Percentiles rank a stretch among this genome's conserved stretches.
Conservation (phyloP, 2,113 vertebrate species). For the Rhadina sibilatrix region DNA sequence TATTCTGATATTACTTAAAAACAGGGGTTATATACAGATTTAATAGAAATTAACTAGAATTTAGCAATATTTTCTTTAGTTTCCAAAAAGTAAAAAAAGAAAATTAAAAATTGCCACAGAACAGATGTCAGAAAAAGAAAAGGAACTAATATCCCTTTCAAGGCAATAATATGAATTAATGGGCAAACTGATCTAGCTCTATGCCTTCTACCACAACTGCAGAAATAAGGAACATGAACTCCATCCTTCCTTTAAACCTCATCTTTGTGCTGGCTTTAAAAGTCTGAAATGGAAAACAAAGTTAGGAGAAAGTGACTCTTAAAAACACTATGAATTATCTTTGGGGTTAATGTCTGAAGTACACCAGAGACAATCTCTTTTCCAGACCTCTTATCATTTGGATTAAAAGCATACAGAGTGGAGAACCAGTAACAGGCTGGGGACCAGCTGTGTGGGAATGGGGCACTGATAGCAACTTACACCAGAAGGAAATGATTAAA, state of each 20-base stretch:
- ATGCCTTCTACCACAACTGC: background rate
- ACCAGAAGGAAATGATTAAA: constrained; percentile 54
- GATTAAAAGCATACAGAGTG: background rate
- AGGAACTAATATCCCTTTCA: background rate
- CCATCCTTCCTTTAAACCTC: background rate
- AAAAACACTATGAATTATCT: background rate
- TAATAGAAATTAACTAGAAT: background rate
- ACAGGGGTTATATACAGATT: background rate
- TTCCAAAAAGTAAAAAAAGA: background rate
- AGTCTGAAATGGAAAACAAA: background rate
- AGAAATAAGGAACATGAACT: background rate
- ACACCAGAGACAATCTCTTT: background rate
- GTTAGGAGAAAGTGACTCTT: constrained; percentile 38
- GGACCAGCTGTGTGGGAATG: constrained; percentile 41
- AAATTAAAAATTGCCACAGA: background rate
- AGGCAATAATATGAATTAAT: background rate
- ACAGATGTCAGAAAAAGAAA: background rate
- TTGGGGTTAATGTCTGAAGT: background rate
- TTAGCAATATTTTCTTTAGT: background rate
- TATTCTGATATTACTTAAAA: background rate
- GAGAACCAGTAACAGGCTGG: background rate
- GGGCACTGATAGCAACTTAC: background rate
- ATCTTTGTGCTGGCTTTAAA: background rate
- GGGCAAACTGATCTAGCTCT: background rate
- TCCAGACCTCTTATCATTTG: background rate